These are phyloP conservation scores for Reticulitermes lucifugus DNA, from an alignment of 2,888 invertebrate species.

Conservation along the genomic window DNA sequence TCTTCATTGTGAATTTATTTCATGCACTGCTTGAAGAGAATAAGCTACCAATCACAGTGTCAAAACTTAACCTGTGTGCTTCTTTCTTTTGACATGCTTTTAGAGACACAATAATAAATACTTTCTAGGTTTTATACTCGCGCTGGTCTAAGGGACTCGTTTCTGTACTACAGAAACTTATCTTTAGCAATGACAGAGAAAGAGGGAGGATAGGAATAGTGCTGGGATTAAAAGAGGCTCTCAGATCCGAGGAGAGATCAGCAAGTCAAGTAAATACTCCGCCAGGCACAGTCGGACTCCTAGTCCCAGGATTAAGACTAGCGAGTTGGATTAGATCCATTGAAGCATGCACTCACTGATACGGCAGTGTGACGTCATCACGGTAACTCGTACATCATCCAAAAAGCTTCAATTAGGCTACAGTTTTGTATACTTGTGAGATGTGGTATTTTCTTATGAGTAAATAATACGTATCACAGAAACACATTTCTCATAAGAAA, in stretches of 20 bases:
- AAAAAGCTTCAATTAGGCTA: not conserved
- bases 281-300: not conserved
- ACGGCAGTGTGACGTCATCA: not conserved
- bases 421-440: too few relatives aligned
- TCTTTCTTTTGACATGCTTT: not conserved
- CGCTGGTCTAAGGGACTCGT: not conserved
- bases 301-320: constrained; percentile 23
- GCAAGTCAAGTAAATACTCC: constrained; percentile 35
- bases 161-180: constrained; percentile 8
- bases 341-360: constrained; percentile 1
- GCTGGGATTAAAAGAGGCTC: constrained; percentile 28
- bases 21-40: too few relatives aligned
- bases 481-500: too few relatives aligned
- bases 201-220: not conserved
- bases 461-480: too few relatives aligned
- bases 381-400: not conserved
- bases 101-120: too few relatives aligned
- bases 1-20: too few relatives aligned
- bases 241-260: constrained; percentile 34
- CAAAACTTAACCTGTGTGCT: not conserved
- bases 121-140: not conserved
- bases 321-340: constrained; percentile 24
- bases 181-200: not conserved
- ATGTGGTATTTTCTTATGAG: too few relatives aligned
- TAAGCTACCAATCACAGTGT: not conserved